Evolutionary conservation across 2,113 vertebrate genomes (phyloP).

Genomic region (Capricornis sumatraensis): DNA sequence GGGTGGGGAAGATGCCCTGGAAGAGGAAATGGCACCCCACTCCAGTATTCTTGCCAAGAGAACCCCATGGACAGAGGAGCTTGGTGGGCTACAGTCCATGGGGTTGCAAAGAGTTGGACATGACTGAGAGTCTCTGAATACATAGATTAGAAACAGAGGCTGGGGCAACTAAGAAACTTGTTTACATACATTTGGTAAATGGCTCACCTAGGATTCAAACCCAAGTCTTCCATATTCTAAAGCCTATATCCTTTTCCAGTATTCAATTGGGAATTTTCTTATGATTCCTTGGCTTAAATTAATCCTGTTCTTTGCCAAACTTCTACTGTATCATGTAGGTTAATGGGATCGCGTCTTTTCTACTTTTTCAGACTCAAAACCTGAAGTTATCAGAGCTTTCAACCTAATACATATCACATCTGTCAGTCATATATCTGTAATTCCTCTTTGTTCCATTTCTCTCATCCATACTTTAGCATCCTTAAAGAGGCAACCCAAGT

Average conservation of each 20-base stretch:
- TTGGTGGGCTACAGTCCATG: background rate
- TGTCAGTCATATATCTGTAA: background rate
- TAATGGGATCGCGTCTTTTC: background rate
- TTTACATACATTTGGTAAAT: background rate
- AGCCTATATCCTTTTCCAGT: background rate
- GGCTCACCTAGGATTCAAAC: background rate
- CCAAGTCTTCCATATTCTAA: background rate
- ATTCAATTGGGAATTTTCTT: background rate
- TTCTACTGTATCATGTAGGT: background rate
- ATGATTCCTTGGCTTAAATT: background rate
- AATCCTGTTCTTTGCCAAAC: background rate
- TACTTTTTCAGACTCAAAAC: background rate
- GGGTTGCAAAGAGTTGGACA: background rate
- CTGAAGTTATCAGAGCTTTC: background rate
- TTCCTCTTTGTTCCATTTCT: background rate
- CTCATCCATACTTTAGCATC: background rate
- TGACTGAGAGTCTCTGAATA: background rate
- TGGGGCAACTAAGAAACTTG: background rate
- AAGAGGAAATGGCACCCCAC: background rate
- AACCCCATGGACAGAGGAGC: background rate
- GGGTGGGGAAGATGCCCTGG: background rate
- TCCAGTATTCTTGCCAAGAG: background rate
- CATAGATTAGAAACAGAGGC: background rate
- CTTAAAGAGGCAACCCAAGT: background rate
- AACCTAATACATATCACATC: background rate